phyloP scores from a whole-genome alignment of 2,797 vertebrate species.

The Cyprinodon diabolis region DNA sequence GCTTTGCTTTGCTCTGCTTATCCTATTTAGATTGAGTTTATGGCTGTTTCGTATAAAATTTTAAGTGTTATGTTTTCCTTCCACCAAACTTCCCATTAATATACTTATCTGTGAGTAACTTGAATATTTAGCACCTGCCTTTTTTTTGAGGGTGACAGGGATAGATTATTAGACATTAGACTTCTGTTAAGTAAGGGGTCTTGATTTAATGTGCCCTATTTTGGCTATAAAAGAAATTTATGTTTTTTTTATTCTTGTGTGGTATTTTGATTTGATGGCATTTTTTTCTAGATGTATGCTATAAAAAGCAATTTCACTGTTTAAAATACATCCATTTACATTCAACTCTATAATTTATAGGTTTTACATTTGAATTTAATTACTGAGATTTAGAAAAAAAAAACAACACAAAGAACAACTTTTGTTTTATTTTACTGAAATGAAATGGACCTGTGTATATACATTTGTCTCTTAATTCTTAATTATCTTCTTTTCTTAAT shows the following conservation, averaged over 20 bases:
- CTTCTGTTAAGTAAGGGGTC: neutral
- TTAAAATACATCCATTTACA: neutral
- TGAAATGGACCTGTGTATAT: neutral
- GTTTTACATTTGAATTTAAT: neutral
- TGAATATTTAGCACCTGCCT: neutral
- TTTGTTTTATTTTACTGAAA: conserved; percentile 49
- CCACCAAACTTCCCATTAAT: neutral
- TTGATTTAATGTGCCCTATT: neutral
- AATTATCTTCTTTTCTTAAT: too few species aligned
- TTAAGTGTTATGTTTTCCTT: neutral
- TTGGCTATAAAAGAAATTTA: neutral
- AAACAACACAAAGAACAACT: neutral
- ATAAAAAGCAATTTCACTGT: neutral
- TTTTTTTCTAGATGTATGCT: neutral
- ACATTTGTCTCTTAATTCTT: too few species aligned
- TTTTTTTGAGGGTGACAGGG: neutral
- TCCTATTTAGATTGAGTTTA: neutral
- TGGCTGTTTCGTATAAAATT: neutral
- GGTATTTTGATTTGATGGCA: neutral
- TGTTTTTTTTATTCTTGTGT: neutral
- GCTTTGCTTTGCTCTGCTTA: neutral
- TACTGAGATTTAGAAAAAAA: neutral
- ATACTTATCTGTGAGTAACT: neutral
- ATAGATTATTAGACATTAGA: neutral
- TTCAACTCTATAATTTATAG: neutral